Base-by-base conservation (phyloP, 1,140 invertebrate genomes). In the Portunus trituberculatus region DNA sequence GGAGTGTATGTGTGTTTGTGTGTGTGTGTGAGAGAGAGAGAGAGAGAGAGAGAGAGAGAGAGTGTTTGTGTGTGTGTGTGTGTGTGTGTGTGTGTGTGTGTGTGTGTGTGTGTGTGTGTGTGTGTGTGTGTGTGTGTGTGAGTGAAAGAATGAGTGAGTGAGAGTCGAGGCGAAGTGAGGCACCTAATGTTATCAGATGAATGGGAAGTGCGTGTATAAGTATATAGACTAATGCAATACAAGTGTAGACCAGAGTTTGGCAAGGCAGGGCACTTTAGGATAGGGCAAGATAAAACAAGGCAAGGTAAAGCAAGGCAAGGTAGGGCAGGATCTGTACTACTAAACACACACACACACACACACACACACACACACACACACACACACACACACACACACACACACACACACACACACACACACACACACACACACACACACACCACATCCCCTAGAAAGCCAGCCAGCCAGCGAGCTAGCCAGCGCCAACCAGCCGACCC, bases 1-100 rank as follows among this genome's bases (percentile, higher is more conserved):
- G 20, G 1, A 3, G 76, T 82, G 76, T 82, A 7, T 82, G 76
- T 82, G 76, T 82, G 76, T 82, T 1, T 82, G 76, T 82, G 76
- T 82, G 76, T 82, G 76, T 88, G 86, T 29, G 86, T 29, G 86
- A 2, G 86, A 4, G 86, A 6, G 86, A 88, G 86, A 29, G 86
- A 88, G 86, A 29, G 86, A 88, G 86, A 29, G 86, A 88, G 86
- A 29, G 86, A 88, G 86, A 29, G 86, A 88, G 86, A 29, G 86
- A 88, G 76, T 82, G 76, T 82, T 1, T 82, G 76, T 82, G 76
- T 82, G 76, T 82, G 76, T 82, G 76, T 82, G 76, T 82, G 76
- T 82, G 76, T 88, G 86, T 29, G 86, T 29, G 76, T 82, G 76
- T 82, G 76, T 82, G 76, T 82, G 76, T 82, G 76, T 82, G 76